phyloP scores from a whole-genome alignment of 1,140 invertebrate genomes.

The Cotesia glomerata region DNA sequence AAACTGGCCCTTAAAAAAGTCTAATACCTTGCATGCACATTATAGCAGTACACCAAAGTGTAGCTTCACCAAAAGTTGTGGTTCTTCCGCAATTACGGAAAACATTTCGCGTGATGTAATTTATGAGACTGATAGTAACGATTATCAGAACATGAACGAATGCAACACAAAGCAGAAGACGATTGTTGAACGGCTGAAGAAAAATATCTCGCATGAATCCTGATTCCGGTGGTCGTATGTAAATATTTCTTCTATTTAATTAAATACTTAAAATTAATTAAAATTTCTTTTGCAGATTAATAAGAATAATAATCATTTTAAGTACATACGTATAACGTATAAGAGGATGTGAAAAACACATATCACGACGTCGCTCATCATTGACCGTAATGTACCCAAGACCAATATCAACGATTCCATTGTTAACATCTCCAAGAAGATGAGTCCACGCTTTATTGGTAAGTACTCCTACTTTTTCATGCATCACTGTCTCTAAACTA shows the following conservation, averaged over 20 bases:
- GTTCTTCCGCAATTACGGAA: slow-evolving; percentile 44
- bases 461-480: slow-evolving; percentile 65
- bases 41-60: slow-evolving; percentile 68
- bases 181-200: slow-evolving; percentile 66
- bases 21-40: slow-evolving; percentile 69
- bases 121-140: slow-evolving; percentile 62
- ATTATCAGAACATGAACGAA: slow-evolving; percentile 62
- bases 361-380: slow-evolving; percentile 61
- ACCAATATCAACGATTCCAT: slow-evolving; percentile 66
- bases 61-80: slow-evolving; percentile 62
- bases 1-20: too few relatives aligned
- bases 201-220: slow-evolving; percentile 70
- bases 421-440: slow-evolving; percentile 66
- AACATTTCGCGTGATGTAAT: slow-evolving; percentile 47
- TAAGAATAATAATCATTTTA: slow-evolving; percentile 3
- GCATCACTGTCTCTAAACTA: slow-evolving; percentile 58
- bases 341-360: slow-evolving; percentile 69
- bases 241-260: slow-evolving; percentile 68
- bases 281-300: not conserved
- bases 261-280: not conserved
- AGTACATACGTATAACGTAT: slow-evolving; percentile 65
- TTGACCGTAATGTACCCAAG: slow-evolving; percentile 67
- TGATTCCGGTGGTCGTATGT: slow-evolving; percentile 68
- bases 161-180: slow-evolving; percentile 63
- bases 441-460: slow-evolving; percentile 68